These are phyloP conservation scores for Brachymystax lenok DNA, from an alignment of 2,797 vertebrate genomes.

Conservation along the genomic window DNA sequence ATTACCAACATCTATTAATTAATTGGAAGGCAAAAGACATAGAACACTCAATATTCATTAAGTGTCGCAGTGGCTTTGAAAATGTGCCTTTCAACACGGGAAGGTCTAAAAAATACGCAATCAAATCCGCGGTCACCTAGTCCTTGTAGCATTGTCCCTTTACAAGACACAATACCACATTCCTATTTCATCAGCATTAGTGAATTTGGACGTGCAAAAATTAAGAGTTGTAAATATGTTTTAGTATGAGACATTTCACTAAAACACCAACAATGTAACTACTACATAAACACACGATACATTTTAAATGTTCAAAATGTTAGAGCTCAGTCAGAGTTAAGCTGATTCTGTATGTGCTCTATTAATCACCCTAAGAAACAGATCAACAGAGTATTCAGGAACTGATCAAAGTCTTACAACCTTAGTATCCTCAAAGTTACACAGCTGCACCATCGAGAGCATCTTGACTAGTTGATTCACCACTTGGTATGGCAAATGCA, in stretches of 20 bases:
- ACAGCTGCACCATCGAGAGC: too few relatives aligned
- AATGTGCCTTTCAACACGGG: slow-evolving; percentile 66
- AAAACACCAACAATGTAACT: too few relatives aligned
- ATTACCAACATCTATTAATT: slow-evolving; percentile 83
- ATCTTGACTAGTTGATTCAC: too few relatives aligned
- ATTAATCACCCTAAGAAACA: too few relatives aligned
- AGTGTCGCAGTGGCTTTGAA: slow-evolving; percentile 72
- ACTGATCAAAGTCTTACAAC: slow-evolving; percentile 23
- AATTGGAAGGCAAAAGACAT: slow-evolving; percentile 78
- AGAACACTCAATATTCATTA: slow-evolving; percentile 81
- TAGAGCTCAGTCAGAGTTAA: background rate
- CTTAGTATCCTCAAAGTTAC: slow-evolving; percentile 32
- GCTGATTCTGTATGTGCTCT: background rate
- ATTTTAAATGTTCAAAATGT: too few relatives aligned
- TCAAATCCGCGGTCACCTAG: slow-evolving; percentile 49
- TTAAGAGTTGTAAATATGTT: too few relatives aligned
- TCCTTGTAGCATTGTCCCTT: slow-evolving; percentile 51
- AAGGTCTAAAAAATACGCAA: slow-evolving; percentile 61
- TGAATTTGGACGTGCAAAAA: background rate
- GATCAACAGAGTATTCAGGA: too few relatives aligned
- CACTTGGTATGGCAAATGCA: too few relatives aligned
- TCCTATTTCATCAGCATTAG: background rate
- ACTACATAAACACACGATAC: too few relatives aligned
- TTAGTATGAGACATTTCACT: too few relatives aligned
- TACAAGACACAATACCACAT: background rate